Evolutionary conservation across 2,113 vertebrate species (phyloP).

Genomic region (Zingel zingel): DNA sequence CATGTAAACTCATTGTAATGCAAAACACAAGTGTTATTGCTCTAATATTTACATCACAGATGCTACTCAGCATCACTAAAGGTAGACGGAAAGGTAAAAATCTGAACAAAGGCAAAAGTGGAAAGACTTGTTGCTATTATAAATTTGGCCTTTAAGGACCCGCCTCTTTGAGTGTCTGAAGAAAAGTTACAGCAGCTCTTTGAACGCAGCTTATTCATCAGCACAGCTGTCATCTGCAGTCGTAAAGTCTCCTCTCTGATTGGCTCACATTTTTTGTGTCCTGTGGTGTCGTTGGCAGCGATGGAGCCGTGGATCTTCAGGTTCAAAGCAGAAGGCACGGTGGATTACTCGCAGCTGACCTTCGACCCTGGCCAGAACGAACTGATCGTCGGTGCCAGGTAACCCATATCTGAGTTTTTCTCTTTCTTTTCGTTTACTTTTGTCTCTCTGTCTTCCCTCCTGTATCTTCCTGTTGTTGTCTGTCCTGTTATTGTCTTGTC

Average conservation of each 20-base stretch:
- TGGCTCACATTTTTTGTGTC: slow-evolving; percentile 56
- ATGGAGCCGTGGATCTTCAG: slow-evolving; percentile 94
- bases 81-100: not conserved
- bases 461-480: slow-evolving; percentile 25
- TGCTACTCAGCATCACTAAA: not conserved
- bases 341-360: slow-evolving; percentile 97
- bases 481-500: slow-evolving; percentile 36
- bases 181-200: slow-evolving; percentile 39
- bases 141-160: not conserved
- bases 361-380: slow-evolving; percentile 97
- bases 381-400: slow-evolving; percentile 98
- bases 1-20: not conserved
- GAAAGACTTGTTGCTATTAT: not conserved
- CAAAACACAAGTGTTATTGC: not conserved
- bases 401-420: slow-evolving; percentile 58
- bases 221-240: slow-evolving; percentile 42
- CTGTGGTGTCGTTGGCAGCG: slow-evolving; percentile 85
- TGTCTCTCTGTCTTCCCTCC: not conserved
- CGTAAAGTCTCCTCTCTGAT: slow-evolving; percentile 30
- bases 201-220: slow-evolving; percentile 46
- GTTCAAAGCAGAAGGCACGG: slow-evolving; percentile 93
- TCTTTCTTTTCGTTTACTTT: not conserved
- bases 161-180: slow-evolving; percentile 6
- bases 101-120: not conserved
- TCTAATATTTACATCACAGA: not conserved